A percentile compares a stretch with the other conserved stretches of the same genome.
Conservation (phyloP, 2,888 invertebrate species). For the Odontomyia ornata region DNA sequence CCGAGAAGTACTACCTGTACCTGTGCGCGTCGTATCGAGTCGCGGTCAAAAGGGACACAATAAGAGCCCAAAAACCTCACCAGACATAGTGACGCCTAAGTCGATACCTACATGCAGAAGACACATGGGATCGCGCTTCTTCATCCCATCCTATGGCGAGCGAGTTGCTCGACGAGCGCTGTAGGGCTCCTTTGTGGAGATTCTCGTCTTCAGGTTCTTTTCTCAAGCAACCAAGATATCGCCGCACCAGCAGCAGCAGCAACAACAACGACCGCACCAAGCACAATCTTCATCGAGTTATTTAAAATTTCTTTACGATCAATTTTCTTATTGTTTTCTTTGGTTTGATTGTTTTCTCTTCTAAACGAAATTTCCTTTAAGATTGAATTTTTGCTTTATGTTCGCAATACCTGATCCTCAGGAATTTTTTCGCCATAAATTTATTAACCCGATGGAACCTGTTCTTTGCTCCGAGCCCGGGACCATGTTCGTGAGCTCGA, state of each 20-base stretch:
- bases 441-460: slow-evolving; percentile 40
- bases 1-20: slow-evolving; percentile 9
- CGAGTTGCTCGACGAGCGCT: not conserved
- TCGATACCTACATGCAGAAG: slow-evolving; percentile 1
- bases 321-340: slow-evolving; percentile 22
- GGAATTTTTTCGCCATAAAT: slow-evolving; percentile 29
- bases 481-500: not conserved
- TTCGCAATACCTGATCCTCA: slow-evolving; percentile 7
- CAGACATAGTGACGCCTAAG: slow-evolving; percentile 48
- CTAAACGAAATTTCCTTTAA: slow-evolving; percentile 5
- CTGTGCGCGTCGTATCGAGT: not conserved
- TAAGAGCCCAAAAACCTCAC: slow-evolving; percentile 48
- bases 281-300: not conserved
- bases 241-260: not conserved
- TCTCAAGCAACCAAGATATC: not conserved
- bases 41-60: slow-evolving; percentile 42
- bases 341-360: slow-evolving; percentile 19
- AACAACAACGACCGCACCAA: too few species aligned
- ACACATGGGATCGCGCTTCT: not conserved
- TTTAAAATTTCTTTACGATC: slow-evolving; percentile 19
- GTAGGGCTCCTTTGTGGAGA: not conserved
- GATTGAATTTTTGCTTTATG: slow-evolving; percentile 32
- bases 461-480: slow-evolving; percentile 19
- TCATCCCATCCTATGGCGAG: not conserved
- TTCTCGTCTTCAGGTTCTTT: slow-evolving; percentile 6